Evolutionary conservation across 2,797 vertebrate species (phyloP).

Genomic region (Tapirus indicus): DNA sequence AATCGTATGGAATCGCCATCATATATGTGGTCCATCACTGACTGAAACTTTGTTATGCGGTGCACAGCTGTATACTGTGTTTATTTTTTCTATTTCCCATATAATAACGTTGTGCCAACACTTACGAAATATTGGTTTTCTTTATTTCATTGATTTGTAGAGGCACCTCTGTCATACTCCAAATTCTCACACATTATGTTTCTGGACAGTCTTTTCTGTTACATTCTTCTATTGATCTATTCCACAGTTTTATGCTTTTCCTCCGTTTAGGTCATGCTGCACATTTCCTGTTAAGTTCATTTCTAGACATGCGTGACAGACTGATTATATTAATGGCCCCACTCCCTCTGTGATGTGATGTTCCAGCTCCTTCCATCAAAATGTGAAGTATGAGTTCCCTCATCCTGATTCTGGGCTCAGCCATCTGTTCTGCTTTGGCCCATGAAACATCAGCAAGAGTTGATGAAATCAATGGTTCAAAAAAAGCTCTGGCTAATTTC

Average conservation of each 20-base stretch:
- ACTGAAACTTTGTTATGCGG: no score
- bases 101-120: background rate
- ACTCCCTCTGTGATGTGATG: background rate
- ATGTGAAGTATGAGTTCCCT: background rate
- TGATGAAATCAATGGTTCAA: background rate
- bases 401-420: background rate
- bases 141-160: background rate
- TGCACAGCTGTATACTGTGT: background rate
- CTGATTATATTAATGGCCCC: background rate
- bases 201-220: background rate
- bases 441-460: background rate
- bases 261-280: background rate
- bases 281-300: background rate
- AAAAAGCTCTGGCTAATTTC: background rate
- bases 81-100: background rate
- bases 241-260: background rate
- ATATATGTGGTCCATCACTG: no score
- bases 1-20: no score
- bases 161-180: background rate
- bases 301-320: background rate
- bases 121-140: background rate
- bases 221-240: background rate
- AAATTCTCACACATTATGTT: background rate
- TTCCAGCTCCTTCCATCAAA: background rate
- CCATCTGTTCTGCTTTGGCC: background rate